Percentiles rank a stretch among this genome's conserved stretches.
These are phyloP conservation scores for Phalanger gymnotis DNA, from an alignment of 2,797 vertebrate species.

Conservation along the genomic window DNA sequence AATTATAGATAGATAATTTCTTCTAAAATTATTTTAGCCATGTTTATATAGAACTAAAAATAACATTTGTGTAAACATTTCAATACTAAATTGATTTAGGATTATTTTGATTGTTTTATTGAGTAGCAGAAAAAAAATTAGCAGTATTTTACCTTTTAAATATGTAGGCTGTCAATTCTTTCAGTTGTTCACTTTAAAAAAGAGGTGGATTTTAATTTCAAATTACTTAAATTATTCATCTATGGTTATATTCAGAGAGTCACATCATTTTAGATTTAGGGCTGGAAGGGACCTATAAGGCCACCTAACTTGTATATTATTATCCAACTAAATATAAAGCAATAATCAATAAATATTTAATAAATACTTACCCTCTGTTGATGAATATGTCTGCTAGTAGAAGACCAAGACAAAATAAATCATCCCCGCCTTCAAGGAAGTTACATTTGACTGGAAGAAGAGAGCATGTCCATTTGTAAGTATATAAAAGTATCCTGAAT, in stretches of 20 bases:
- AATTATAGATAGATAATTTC: no score
- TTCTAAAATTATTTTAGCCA: neutral
- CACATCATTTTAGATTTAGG: neutral
- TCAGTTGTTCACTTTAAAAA: neutral
- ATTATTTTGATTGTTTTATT: no score
- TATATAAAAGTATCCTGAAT: neutral
- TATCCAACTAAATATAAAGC: neutral
- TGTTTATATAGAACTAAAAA: conserved; percentile 41
- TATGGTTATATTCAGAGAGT: neutral
- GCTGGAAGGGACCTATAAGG: neutral
- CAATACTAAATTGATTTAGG: no score
- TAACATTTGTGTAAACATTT: neutral
- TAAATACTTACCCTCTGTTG: neutral
- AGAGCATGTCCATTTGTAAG: neutral
- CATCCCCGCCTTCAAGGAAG: neutral
- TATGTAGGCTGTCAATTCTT: neutral
- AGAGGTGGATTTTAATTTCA: neutral
- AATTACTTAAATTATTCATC: neutral
- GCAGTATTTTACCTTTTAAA: neutral
- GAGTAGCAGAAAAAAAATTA: neutral
- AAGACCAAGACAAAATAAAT: no score
- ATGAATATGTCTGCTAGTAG: neutral
- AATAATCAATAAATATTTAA: neutral
- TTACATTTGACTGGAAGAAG: neutral
- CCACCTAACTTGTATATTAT: neutral